Percentiles rank a stretch among this genome's conserved stretches.
These are phyloP conservation scores for Xylocampa areola DNA, from an alignment of 2,888 invertebrate species.

Conservation along the genomic window DNA sequence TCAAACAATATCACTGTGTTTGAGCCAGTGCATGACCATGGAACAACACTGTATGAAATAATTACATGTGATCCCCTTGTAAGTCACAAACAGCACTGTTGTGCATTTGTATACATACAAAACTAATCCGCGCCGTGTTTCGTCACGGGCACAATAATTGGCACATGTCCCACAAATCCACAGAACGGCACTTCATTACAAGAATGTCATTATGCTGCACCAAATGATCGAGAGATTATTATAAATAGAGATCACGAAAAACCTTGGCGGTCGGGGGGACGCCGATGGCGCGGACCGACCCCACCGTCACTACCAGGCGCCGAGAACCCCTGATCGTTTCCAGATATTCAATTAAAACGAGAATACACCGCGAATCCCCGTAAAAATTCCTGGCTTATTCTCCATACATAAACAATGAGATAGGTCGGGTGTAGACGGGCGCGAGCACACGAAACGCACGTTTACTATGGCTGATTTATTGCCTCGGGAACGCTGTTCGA, in stretches of 20 bases:
- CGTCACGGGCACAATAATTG: conserved; percentile 86
- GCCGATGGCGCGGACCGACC: conserved; percentile 71
- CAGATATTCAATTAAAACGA: conserved; percentile 79
- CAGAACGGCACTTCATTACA: conserved; percentile 86
- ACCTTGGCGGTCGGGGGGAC: conserved; percentile 80
- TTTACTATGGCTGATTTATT: conserved; percentile 87
- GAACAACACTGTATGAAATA: conserved; percentile 30
- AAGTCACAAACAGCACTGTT: conserved; percentile 68
- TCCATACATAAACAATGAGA: conserved; percentile 90
- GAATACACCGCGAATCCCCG: conserved; percentile 78
- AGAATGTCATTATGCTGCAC: conserved; percentile 88
- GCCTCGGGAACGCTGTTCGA: conserved; percentile 75
- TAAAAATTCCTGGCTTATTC: conserved; percentile 87
- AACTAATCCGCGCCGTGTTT: conserved; percentile 75
- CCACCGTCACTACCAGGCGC: conserved; percentile 66
- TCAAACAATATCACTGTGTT: conserved; percentile 18
- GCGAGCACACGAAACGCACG: conserved; percentile 87
- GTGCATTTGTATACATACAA: conserved; percentile 82
- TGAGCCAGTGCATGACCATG: conserved; percentile 27
- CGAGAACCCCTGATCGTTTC: conserved; percentile 66
- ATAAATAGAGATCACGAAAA: conserved; percentile 86
- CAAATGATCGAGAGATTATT: conserved; percentile 86
- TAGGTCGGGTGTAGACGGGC: conserved; percentile 87
- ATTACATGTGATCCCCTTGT: conserved; percentile 63
- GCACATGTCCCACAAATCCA: conserved; percentile 88